Percentiles rank a stretch among this genome's conserved stretches.
phyloP scores from a whole-genome alignment of 2,113 vertebrate genomes.

The Neolamprologus devosi region DNA sequence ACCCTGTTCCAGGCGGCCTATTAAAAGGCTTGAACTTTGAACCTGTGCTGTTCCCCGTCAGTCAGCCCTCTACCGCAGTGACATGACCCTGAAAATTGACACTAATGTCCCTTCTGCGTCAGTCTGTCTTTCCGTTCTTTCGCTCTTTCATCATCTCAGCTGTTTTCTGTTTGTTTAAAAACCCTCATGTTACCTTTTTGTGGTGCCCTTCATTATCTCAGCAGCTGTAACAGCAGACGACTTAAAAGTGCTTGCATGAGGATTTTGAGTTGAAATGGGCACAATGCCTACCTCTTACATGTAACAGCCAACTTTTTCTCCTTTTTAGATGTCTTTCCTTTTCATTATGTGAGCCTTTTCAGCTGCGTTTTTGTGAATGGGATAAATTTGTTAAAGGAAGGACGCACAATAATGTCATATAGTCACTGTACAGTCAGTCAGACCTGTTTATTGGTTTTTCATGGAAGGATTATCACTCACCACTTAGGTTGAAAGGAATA shows the following conservation, averaged over 20 bases:
- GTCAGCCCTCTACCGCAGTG: constrained; percentile 18
- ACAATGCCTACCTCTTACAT: not conserved
- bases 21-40: constrained; percentile 59
- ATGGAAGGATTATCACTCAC: not conserved
- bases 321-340: not conserved
- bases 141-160: not conserved
- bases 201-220: not conserved
- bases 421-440: not conserved
- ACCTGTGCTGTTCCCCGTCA: not conserved
- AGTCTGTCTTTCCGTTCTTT: not conserved
- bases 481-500: not conserved
- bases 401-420: not conserved
- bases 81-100: constrained; percentile 54
- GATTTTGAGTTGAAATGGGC: not conserved
- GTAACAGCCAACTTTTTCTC: not conserved
- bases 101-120: constrained; percentile 14
- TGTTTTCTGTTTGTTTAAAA: not conserved
- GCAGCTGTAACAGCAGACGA: not conserved
- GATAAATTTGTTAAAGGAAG: not conserved
- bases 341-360: not conserved
- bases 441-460: not conserved
- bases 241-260: not conserved
- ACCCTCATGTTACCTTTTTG: not conserved
- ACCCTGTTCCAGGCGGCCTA: constrained; percentile 15
- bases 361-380: not conserved